Evolutionary conservation across 2,113 vertebrate species (phyloP), one percentile per base, ranked within the genome.

Genomic region (Siphamia tubifer): DNA sequence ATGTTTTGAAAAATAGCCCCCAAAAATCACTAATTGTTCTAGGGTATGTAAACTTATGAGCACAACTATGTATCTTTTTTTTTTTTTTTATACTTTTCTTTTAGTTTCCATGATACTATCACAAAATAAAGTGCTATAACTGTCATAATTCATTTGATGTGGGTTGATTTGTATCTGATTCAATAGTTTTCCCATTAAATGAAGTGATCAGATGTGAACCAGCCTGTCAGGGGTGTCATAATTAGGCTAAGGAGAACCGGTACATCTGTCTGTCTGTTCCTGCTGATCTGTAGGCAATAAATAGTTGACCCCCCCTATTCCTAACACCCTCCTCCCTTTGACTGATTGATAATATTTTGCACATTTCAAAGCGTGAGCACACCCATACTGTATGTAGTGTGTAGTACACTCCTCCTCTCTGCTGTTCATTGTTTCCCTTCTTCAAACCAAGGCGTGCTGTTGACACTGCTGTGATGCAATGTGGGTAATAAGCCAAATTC

Each of bases 281-380:
- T 20, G 62, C 34, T 24, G n/a, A 15, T 48, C 39, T 39, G 39
- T 9, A n/a, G 24, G 23, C 55, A 3, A 13, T 8, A n/a, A 11
- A 13, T 32, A 28, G 38, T 27, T 4, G 3, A 5, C 28, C 24
- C 20, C 8, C 6, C 6, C 4, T 3, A 12, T 34, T 34, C 31
- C 5, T 32, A n/a, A n/a, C n/a, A n/a, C n/a, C n/a, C n/a, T n/a
- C 24, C 20, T 8, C 6, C 6, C 4, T 3, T 8, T 15, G 30
- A 15, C 45, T 2, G 24, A 23, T 13, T n/a, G 4, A 36, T 13
- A 51, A 39, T 21, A 8, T 61, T 57, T 36, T 19, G 23, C 10
- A 15, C 52, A 68, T 77, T 68, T 65, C 36, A 19, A 55, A 58
- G 58, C n/a, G 30, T 3, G 7, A 61, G 34, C 80, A 67, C 84